Evolutionary conservation across 2,888 invertebrate species (phyloP).

Genomic region (Phyllotreta cruciferae): DNA sequence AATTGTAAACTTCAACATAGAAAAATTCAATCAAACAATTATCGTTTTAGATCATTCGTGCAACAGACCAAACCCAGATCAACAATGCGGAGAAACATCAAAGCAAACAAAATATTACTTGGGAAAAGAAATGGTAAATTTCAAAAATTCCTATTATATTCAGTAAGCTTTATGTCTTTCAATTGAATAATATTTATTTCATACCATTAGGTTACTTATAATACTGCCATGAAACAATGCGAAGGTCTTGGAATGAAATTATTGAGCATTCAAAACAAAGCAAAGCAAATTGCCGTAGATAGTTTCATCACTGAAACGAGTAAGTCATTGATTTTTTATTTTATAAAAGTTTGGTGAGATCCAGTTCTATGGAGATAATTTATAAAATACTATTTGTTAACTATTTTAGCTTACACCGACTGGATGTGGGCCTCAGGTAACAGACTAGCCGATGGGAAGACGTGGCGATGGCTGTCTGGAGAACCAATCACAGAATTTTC

Average conservation of each 20-base stretch:
- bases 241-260: slow-evolving; percentile 10
- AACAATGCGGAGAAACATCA: too few relatives aligned
- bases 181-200: background rate
- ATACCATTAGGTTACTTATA: slow-evolving; percentile 8
- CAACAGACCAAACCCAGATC: too few relatives aligned
- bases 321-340: slow-evolving; percentile 12
- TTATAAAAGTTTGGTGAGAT: background rate
- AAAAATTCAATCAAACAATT: too few relatives aligned
- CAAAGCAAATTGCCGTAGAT: slow-evolving; percentile 18
- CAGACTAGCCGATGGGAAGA: slow-evolving; percentile 7
- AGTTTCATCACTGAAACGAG: slow-evolving; percentile 6
- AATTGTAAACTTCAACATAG: too few relatives aligned
- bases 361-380: too few relatives aligned
- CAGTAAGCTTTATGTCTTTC: too few relatives aligned
- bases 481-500: slow-evolving; percentile 12
- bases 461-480: slow-evolving; percentile 22
- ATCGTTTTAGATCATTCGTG: too few relatives aligned
- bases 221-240: slow-evolving; percentile 14
- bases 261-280: slow-evolving; percentile 22
- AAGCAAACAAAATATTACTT: too few relatives aligned
- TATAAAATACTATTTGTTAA: too few relatives aligned
- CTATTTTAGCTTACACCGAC: slow-evolving; percentile 6
- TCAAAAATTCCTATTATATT: too few relatives aligned
- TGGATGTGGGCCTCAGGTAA: slow-evolving; percentile 26
- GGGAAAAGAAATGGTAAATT: background rate